Percentiles rank a stretch among this genome's conserved stretches.
Conservation (phyloP, 30 jellyfish, hydroid and myxozoan genomes). For the Cassiopea andromeda region DNA sequence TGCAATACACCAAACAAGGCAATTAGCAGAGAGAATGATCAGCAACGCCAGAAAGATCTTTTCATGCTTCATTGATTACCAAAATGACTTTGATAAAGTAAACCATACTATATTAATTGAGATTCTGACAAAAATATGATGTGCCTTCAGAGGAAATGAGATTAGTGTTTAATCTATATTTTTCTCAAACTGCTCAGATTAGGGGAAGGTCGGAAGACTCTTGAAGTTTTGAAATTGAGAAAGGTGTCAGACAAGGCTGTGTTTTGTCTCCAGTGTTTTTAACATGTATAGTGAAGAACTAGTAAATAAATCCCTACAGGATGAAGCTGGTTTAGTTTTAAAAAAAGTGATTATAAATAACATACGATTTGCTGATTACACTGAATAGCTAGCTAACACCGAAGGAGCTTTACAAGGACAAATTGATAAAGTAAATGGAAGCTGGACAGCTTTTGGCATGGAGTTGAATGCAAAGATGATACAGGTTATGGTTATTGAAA, state of each 20-base stretch:
- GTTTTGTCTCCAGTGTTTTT: not conserved
- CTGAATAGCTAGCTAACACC: not conserved
- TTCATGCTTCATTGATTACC: no score
- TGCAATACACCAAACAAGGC: not conserved
- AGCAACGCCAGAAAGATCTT: not conserved
- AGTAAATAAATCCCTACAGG: not conserved
- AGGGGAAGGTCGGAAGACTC: not conserved
- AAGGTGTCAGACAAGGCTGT: not conserved
- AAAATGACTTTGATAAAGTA: no score
- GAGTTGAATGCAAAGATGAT: conserved; percentile 32
- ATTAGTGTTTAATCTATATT: no score
- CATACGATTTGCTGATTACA: not conserved
- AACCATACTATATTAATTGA: no score
- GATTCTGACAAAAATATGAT: no score
- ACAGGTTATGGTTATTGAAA: not conserved
- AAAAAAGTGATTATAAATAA: not conserved
- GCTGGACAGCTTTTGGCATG: conserved; percentile 27
- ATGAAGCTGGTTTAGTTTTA: not conserved
- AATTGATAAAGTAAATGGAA: conserved; percentile 7
- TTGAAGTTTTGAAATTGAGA: not conserved
- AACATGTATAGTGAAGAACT: not conserved
- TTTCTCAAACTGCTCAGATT: not conserved
- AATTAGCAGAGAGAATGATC: not conserved
- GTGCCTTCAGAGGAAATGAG: no score
- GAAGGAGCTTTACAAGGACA: conserved; percentile 3